These are phyloP conservation scores for Caenorhabditis wallacei DNA, from an alignment of 2,888 invertebrate species.

Conservation along the genomic window DNA sequence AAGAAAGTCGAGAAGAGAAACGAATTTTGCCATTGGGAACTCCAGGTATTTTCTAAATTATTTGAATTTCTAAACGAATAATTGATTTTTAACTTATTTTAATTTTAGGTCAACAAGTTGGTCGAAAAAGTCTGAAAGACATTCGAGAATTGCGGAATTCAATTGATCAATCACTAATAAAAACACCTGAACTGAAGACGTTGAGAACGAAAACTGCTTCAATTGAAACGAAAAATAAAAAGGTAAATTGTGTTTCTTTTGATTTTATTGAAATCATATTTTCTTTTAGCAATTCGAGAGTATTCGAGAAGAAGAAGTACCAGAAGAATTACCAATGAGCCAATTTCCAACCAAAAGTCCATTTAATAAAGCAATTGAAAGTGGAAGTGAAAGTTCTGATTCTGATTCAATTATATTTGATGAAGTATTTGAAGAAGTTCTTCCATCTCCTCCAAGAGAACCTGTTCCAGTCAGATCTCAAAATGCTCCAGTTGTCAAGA, in stretches of 20 bases:
- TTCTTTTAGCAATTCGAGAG: slow-evolving; percentile 42
- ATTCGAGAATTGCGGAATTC: slow-evolving; percentile 69
- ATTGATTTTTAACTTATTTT: no score
- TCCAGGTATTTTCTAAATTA: slow-evolving; percentile 27
- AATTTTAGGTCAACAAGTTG: slow-evolving; percentile 56
- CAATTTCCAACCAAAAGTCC: slow-evolving; percentile 52
- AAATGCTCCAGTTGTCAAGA: neutral
- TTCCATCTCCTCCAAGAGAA: slow-evolving; percentile 40
- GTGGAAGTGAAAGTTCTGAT: slow-evolving; percentile 69
- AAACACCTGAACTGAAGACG: slow-evolving; percentile 42
- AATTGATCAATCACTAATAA: slow-evolving; percentile 67
- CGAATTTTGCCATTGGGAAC: slow-evolving; percentile 47
- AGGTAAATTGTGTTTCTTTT: slow-evolving; percentile 10
- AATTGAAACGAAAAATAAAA: slow-evolving; percentile 10
- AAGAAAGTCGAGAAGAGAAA: slow-evolving; percentile 16
- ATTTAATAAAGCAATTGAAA: slow-evolving; percentile 65
- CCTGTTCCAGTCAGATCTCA: slow-evolving; percentile 7
- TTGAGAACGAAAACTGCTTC: neutral
- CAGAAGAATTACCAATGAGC: slow-evolving; percentile 27
- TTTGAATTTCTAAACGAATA: neutral
- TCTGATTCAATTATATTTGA: slow-evolving; percentile 68
- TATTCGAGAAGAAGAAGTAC: slow-evolving; percentile 41
- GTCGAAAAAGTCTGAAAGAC: slow-evolving; percentile 67
- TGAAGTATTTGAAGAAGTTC: slow-evolving; percentile 56
- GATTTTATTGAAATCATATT: no score